These are phyloP conservation scores for Ceratotherium simum DNA, from an alignment of 2,113 vertebrate genomes.

Conservation along the genomic window DNA sequence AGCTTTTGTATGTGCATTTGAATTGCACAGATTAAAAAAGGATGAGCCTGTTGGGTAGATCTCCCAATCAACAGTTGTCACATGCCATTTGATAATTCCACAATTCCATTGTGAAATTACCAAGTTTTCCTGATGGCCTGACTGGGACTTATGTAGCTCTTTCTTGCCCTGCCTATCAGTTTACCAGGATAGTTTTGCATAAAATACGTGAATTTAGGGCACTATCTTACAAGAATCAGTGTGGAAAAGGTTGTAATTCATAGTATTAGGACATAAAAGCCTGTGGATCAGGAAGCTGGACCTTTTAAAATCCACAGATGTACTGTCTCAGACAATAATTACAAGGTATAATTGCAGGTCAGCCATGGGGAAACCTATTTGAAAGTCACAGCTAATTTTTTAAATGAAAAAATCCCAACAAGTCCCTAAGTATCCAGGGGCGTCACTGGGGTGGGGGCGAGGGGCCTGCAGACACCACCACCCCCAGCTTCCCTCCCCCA, in stretches of 20 bases:
- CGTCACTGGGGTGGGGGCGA: background rate
- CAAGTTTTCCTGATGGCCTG: background rate
- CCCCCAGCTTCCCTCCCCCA: background rate
- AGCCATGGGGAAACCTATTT: background rate
- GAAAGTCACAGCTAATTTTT: background rate
- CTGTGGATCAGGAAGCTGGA: background rate
- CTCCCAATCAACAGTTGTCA: background rate
- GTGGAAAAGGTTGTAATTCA: background rate
- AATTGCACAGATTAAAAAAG: background rate
- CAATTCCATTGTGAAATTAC: background rate
- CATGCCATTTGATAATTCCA: no score
- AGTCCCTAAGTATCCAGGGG: background rate
- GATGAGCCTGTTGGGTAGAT: background rate
- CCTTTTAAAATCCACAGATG: background rate
- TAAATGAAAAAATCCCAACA: background rate
- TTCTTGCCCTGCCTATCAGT: background rate
- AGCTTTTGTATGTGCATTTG: background rate
- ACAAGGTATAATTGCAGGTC: background rate
- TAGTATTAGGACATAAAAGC: background rate
- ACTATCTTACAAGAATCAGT: background rate
- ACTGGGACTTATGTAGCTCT: background rate
- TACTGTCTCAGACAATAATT: background rate
- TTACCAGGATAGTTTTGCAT: background rate
- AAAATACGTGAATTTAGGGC: background rate
- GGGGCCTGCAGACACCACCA: background rate